Evolutionary conservation across 2,888 invertebrate genomes (phyloP), one percentile per base, ranked within the genome.

Genomic region (Aphodius granarius): DNA sequence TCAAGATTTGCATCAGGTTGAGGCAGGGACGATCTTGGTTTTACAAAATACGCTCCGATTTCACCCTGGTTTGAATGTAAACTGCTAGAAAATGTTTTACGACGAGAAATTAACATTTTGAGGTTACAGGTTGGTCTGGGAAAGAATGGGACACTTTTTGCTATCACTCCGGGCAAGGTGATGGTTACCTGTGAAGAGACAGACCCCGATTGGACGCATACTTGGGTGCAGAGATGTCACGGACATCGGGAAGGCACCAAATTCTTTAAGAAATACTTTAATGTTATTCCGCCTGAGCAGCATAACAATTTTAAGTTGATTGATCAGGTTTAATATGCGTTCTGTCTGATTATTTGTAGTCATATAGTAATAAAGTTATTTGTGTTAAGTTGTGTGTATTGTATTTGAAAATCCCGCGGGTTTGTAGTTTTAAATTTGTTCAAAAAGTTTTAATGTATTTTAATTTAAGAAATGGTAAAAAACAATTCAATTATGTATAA

Each of bases 201-300:
- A 74, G 91, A 95, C 77, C 93, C 94, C 0, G 91, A 95, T 82
- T 95, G 94, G 92, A 90, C 93, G 16, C 94, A 95, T 82, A 89
- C 90, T 0, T 94, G 95, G 93, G 89, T 95, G 23, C 89, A 91
- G 83, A 86, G 90, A 78, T 86, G 91, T 83, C 93, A 94, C 85
- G 89, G 88, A 0, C 92, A 91, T 0, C 88, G 94, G 75, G 88
- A 92, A 81, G 88, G 90, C 0, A 91, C 91, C 80, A 89, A 88
- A 0, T 93, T 96, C 79, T 92, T 92, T 82, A 97, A 97, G 85
- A 96, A 96, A 83, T 95, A 96, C 85, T 95, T 92, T 81, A 94
- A 97, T 88, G 90, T 97, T 63, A 89, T 97, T 80, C 93, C 96
- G 0, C 89, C 92, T 77, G 91, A 92, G 21, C 93, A 96, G 80